phyloP scores from a whole-genome alignment of 1,140 invertebrate species.

The Epicauta chinensis region DNA sequence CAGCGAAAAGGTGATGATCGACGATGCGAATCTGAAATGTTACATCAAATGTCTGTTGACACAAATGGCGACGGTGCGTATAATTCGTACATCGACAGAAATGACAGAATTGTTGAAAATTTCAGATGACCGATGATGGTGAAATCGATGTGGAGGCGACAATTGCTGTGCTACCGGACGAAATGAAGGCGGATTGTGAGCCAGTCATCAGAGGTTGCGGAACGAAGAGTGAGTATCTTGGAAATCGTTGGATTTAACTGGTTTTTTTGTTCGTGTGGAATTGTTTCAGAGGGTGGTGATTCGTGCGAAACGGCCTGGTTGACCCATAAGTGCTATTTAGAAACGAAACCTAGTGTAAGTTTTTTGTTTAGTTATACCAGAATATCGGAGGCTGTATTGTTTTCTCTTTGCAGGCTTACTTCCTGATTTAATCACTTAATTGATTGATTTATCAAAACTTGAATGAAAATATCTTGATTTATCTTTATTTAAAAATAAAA shows the following conservation, averaged over 20 bases:
- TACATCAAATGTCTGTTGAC: slow-evolving; percentile 42
- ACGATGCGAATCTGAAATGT: slow-evolving; percentile 38
- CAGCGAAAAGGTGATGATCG: slow-evolving; percentile 26
- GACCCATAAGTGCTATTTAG: slow-evolving; percentile 33
- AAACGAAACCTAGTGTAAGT: slow-evolving; percentile 25
- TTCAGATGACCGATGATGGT: slow-evolving; percentile 37
- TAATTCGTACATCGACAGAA: neutral
- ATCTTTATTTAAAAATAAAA: too few species aligned
- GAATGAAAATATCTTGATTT: too few species aligned
- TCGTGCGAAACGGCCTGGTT: slow-evolving; percentile 33
- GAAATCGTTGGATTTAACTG: neutral
- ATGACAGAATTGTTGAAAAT: neutral
- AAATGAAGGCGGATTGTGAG: slow-evolving; percentile 22
- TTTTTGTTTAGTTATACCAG: neutral
- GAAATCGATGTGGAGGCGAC: slow-evolving; percentile 39
- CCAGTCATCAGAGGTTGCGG: slow-evolving; percentile 36
- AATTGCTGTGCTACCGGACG: slow-evolving; percentile 35
- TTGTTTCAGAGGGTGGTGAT: slow-evolving; percentile 31
- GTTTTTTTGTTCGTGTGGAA: neutral
- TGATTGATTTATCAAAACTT: too few species aligned
- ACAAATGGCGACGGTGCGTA: slow-evolving; percentile 38
- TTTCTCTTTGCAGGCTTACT: slow-evolving; percentile 20
- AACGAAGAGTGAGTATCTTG: slow-evolving; percentile 28
- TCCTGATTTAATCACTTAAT: slow-evolving; percentile 20
- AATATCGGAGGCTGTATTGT: neutral